Evolutionary conservation across 2,888 invertebrate species (phyloP).

Genomic region (Pristionchus exspectatus): DNA sequence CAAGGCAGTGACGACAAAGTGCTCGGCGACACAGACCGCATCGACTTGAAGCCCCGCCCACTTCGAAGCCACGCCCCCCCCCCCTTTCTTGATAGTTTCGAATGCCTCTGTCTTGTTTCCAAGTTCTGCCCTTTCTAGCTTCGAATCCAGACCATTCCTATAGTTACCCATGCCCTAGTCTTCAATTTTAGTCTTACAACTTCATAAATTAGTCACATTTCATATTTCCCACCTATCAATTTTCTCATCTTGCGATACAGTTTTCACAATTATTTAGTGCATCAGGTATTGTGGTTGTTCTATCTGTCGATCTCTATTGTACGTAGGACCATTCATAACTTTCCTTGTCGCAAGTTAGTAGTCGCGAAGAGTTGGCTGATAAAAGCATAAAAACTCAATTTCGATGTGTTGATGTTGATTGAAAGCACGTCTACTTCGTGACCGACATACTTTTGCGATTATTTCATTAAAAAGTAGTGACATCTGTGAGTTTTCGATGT

Average conservation of each 20-base stretch:
- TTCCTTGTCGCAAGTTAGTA: not conserved
- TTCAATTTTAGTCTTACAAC: not conserved
- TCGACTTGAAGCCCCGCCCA: conserved; percentile 1
- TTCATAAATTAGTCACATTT: not conserved
- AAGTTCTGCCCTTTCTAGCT: no score
- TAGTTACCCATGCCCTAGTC: not conserved
- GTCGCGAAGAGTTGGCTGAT: not conserved
- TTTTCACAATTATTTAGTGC: not conserved
- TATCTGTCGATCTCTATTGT: conserved; percentile 4
- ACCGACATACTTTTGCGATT: not conserved
- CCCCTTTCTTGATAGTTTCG: no score
- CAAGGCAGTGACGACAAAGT: conserved; percentile 49
- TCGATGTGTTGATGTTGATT: not conserved
- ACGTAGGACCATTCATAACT: not conserved
- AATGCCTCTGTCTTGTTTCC: not conserved
- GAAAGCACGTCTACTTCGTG: not conserved
- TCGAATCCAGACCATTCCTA: not conserved
- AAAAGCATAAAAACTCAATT: not conserved
- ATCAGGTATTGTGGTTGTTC: not conserved
- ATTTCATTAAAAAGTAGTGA: no score
- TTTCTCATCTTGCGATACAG: not conserved
- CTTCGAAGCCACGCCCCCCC: not conserved
- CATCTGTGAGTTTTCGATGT: no score
- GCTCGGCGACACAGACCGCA: conserved; percentile 24
- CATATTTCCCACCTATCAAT: not conserved